A percentile compares a stretch with the other conserved stretches of the same genome.
phyloP scores from a whole-genome alignment of 2,113 vertebrate species.

The Antidorcas marsupialis region DNA sequence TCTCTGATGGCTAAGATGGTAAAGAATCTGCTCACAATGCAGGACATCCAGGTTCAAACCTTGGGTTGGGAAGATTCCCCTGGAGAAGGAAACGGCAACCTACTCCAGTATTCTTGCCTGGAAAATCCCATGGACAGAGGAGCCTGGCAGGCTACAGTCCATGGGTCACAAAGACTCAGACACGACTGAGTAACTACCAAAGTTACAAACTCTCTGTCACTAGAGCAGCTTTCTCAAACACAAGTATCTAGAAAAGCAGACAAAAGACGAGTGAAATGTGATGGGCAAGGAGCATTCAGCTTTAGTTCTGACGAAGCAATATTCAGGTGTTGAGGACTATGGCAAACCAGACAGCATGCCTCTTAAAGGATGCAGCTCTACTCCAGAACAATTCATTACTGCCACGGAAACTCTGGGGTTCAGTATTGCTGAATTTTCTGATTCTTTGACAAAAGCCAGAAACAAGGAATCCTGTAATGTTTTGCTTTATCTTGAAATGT shows the following conservation, averaged over 20 bases:
- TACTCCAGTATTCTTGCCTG: not conserved
- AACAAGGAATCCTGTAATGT: not conserved
- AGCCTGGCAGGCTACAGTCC: not conserved
- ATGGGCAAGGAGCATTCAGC: not conserved
- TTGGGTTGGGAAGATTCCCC: not conserved
- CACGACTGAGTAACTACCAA: not conserved
- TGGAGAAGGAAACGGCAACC: not conserved
- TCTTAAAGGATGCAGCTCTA: not conserved
- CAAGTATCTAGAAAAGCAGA: not conserved
- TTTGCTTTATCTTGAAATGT: not conserved
- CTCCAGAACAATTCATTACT: not conserved
- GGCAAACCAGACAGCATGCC: not conserved
- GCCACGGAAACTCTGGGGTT: not conserved
- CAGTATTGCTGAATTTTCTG: not conserved
- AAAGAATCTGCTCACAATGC: not conserved
- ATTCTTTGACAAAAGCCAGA: not conserved
- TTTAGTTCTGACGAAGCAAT: slow-evolving; percentile 2
- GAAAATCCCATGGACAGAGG: not conserved
- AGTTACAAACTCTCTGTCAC: not conserved
- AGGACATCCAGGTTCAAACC: not conserved
- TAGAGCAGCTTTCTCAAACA: not conserved
- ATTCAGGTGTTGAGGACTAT: not conserved
- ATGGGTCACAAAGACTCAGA: not conserved
- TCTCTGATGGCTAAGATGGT: not conserved
- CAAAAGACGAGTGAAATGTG: not conserved